These are phyloP conservation scores for Xestia xanthographa DNA, from an alignment of 2,888 invertebrate genomes.

Conservation along the genomic window DNA sequence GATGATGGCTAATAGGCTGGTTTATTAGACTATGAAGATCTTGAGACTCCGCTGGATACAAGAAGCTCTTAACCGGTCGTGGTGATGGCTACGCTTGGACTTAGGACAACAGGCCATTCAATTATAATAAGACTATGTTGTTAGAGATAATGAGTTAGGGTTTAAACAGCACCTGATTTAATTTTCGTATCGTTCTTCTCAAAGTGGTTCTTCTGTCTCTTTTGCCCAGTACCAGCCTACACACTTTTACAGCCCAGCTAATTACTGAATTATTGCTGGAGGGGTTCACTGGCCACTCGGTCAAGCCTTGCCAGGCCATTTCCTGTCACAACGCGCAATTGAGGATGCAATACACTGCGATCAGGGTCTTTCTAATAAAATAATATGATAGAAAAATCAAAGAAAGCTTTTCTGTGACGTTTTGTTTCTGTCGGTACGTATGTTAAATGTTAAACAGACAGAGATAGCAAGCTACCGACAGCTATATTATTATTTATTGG, in stretches of 20 bases:
- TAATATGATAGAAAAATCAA: too few species aligned
- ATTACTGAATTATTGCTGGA: slow-evolving; percentile 35
- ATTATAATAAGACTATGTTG: background rate
- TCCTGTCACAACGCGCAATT: slow-evolving; percentile 23
- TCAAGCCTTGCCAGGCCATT: background rate
- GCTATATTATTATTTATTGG: too few species aligned
- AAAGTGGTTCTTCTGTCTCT: slow-evolving; percentile 2
- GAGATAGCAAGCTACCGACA: too few species aligned
- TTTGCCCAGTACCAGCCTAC: background rate
- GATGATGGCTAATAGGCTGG: background rate
- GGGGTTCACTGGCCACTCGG: background rate
- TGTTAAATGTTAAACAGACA: too few species aligned
- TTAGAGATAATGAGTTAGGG: background rate
- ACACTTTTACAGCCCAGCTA: slow-evolving; percentile 29
- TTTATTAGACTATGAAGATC: background rate
- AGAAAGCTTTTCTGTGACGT: too few species aligned
- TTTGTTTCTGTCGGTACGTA: too few species aligned
- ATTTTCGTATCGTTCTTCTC: background rate
- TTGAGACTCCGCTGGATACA: background rate
- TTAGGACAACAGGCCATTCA: background rate
- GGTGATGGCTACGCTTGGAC: background rate
- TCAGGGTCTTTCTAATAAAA: background rate
- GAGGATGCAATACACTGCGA: slow-evolving; percentile 7
- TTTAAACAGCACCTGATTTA: background rate
- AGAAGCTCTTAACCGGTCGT: background rate